Evolutionary conservation across 2,113 vertebrate species (phyloP).

Genomic region (Ifrita kowaldi): DNA sequence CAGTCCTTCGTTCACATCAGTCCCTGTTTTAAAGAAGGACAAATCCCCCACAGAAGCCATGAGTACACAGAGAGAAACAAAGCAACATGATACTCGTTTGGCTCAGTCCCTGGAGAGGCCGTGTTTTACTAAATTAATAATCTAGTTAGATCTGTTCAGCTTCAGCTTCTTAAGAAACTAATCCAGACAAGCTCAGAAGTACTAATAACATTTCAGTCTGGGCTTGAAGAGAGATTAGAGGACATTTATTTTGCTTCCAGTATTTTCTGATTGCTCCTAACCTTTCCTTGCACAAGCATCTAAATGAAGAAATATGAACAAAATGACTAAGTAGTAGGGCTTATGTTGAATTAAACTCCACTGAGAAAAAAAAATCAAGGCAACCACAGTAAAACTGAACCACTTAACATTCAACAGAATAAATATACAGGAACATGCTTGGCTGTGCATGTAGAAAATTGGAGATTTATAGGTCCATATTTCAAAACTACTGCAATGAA

Average conservation of each 20-base stretch:
- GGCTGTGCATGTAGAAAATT: neutral
- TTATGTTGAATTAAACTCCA: neutral
- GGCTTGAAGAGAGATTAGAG: slow-evolving; percentile 50
- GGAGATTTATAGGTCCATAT: neutral
- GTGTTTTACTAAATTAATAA: slow-evolving; percentile 59
- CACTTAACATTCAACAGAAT: slow-evolving; percentile 18
- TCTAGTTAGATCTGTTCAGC: slow-evolving; percentile 42
- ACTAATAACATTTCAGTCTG: slow-evolving; percentile 15
- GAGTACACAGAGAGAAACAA: neutral
- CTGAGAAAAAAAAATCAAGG: neutral
- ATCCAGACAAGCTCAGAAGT: slow-evolving; percentile 22
- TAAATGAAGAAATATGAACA: neutral
- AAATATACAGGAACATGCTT: neutral
- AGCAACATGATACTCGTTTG: neutral
- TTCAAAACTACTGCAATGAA: slow-evolving; percentile 18
- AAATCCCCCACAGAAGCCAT: neutral
- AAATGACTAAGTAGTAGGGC: neutral
- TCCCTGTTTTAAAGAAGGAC: neutral
- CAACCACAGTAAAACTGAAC: neutral
- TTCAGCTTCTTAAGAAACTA: slow-evolving; percentile 55
- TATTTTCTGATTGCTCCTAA: slow-evolving; percentile 5
- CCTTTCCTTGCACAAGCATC: neutral
- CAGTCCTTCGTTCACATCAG: neutral
- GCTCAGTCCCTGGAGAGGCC: neutral
- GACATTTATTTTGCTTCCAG: slow-evolving; percentile 21